phyloP scores from a whole-genome alignment of 2,113 vertebrate genomes.

The Phylloscopus trochiloides region DNA sequence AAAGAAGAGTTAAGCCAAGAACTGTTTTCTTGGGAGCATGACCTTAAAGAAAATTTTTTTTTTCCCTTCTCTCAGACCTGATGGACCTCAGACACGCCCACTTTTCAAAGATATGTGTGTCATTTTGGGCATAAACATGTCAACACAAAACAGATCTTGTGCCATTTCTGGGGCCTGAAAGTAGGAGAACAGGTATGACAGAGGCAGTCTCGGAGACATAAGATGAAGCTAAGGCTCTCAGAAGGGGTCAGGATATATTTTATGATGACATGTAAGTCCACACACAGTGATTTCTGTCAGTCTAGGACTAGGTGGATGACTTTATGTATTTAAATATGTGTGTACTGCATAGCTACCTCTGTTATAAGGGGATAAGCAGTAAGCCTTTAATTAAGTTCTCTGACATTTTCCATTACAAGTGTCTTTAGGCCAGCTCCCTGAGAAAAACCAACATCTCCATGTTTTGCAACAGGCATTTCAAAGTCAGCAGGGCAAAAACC shows the following conservation, averaged over 20 bases:
- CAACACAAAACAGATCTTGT: neutral
- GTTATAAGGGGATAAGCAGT: neutral
- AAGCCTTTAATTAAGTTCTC: neutral
- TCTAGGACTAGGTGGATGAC: neutral
- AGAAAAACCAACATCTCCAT: neutral
- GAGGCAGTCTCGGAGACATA: neutral
- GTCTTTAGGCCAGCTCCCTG: neutral
- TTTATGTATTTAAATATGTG: neutral
- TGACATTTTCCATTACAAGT: neutral
- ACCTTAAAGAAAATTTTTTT: neutral
- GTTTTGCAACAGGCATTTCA: slow-evolving; percentile 33
- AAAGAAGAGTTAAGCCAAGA: neutral
- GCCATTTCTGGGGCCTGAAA: neutral
- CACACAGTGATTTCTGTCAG: neutral
- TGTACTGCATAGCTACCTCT: neutral
- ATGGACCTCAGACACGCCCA: neutral
- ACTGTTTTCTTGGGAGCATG: neutral
- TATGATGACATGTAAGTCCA: neutral
- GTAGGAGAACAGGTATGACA: neutral
- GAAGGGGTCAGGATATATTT: neutral
- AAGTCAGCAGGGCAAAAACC: neutral
- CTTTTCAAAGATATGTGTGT: neutral
- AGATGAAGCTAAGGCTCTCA: neutral
- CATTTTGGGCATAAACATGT: neutral
- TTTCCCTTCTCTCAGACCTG: neutral